These are phyloP conservation scores for Uropetala carovei DNA, from an alignment of 2,888 invertebrate genomes.

Conservation along the genomic window DNA sequence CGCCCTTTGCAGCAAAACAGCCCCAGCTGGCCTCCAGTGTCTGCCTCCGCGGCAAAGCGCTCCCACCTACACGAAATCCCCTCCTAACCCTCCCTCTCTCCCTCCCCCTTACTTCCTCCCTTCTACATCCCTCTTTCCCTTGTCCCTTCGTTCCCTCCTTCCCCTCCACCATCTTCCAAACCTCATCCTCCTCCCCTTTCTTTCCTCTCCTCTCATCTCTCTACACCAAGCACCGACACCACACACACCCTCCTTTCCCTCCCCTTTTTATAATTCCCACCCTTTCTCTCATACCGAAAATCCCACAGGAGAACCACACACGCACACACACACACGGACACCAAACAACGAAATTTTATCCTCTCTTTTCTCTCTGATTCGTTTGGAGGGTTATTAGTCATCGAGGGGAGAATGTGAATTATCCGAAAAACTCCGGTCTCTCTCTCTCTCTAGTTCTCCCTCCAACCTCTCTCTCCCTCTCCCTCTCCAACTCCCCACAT, in stretches of 20 bases:
- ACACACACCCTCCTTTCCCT: background rate
- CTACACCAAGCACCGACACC: background rate
- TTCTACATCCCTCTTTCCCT: background rate
- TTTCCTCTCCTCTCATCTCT: background rate
- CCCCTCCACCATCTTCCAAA: background rate
- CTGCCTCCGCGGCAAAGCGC: constrained; percentile 33
- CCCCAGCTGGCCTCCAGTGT: constrained; percentile 47
- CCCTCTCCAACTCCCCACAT: background rate
- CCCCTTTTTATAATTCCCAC: constrained; percentile 11
- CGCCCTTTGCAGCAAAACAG: constrained; percentile 58
- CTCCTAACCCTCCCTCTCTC: background rate
- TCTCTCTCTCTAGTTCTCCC: background rate
- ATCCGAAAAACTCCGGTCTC: constrained; percentile 38
- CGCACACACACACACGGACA: constrained; percentile 29
- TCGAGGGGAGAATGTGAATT: constrained; percentile 59
- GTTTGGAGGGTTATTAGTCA: constrained; percentile 64
- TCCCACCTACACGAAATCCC: background rate
- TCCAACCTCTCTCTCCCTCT: background rate
- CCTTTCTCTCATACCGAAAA: background rate
- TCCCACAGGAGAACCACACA: constrained; percentile 41
- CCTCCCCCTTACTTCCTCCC: background rate
- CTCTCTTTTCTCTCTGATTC: constrained; percentile 48
- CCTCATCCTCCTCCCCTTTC: background rate
- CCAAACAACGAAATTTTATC: constrained; percentile 43
- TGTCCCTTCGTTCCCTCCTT: background rate